Conservation (phyloP, 2,113 vertebrate species). For the Dicrurus megarhynchus region DNA sequence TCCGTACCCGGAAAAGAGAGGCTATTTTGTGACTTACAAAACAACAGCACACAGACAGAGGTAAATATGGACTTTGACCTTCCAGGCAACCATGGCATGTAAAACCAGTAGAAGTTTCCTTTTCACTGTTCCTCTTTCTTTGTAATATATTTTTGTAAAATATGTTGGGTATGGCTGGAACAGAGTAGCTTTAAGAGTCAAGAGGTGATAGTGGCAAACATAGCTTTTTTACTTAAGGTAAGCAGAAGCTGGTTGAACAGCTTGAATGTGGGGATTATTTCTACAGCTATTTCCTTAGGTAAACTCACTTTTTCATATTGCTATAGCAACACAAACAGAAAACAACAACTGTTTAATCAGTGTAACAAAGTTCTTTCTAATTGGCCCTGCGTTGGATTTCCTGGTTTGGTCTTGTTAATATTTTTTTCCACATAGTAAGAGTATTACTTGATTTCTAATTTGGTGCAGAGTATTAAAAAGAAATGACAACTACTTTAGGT, state of each 20-base stretch:
- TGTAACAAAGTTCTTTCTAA: constrained; percentile 30
- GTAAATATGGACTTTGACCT: constrained; percentile 71
- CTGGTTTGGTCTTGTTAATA: neutral
- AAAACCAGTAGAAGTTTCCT: neutral
- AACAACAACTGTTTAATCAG: constrained; percentile 14
- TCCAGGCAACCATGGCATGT: neutral
- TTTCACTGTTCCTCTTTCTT: neutral
- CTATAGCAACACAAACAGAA: constrained; percentile 74
- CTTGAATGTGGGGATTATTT: neutral
- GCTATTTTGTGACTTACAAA: constrained; percentile 59
- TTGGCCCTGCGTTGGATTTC: constrained; percentile 13
- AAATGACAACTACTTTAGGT: neutral
- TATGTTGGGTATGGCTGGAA: neutral
- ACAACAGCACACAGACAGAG: constrained; percentile 80
- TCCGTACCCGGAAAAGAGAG: constrained; percentile 64
- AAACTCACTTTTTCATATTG: constrained; percentile 72
- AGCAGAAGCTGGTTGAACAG: neutral
- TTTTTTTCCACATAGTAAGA: neutral
- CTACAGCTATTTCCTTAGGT: constrained; percentile 24
- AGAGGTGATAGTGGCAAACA: constrained; percentile 35
- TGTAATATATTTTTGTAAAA: neutral
- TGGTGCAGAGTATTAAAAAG: constrained; percentile 1
- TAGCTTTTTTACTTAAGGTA: constrained; percentile 34
- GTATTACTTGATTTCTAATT: constrained; percentile 24
- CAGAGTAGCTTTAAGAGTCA: neutral